Conservation (phyloP, 2,888 invertebrate genomes). For the Eurytoma californica region DNA sequence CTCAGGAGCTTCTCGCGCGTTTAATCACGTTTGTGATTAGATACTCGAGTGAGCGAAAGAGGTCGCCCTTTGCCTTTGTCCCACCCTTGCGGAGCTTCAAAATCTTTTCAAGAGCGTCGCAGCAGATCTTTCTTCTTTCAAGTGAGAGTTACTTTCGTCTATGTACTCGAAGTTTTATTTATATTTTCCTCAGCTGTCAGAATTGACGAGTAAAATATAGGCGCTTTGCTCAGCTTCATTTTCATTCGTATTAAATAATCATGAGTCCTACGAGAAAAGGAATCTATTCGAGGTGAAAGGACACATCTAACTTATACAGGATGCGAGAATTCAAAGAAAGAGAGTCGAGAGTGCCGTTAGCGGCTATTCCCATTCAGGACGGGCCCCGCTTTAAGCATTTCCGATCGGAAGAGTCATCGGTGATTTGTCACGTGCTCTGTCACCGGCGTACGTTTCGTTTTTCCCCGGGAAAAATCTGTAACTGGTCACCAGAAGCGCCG, state of each 20-base stretch:
- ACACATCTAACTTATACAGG: not conserved
- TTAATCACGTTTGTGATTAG: constrained; percentile 32
- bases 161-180: too few species aligned
- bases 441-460: constrained; percentile 26
- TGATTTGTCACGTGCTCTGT: constrained; percentile 39
- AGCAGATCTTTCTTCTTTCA: too few species aligned
- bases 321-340: constrained; percentile 22
- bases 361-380: constrained; percentile 44
- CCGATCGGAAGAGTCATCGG: constrained; percentile 47
- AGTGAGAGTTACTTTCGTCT: too few species aligned
- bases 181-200: too few species aligned
- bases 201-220: too few species aligned
- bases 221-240: too few species aligned
- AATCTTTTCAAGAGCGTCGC: not conserved
- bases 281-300: too few species aligned
- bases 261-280: too few species aligned
- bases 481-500: not conserved
- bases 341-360: constrained; percentile 49
- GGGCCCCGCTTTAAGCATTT: constrained; percentile 51
- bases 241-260: too few species aligned
- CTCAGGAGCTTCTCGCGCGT: not conserved
- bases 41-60: not conserved
- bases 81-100: not conserved
- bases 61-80: not conserved
- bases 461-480: not conserved